Conservation (phyloP, 2,888 invertebrate species). For the Archaeoteleia sp. region DNA sequence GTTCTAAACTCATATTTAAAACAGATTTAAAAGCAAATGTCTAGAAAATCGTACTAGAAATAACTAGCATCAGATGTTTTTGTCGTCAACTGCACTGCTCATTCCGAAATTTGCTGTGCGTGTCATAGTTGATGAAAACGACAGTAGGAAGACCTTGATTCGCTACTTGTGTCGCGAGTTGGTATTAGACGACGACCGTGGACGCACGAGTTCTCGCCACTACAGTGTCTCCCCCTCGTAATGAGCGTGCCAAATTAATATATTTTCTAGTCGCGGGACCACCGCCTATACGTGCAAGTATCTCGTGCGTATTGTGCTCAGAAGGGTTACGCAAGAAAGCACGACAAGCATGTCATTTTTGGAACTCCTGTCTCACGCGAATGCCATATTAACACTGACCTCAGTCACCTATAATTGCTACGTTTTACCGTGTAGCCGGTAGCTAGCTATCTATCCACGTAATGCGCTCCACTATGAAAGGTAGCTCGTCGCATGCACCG, state of each 20-base stretch:
- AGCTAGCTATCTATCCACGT: constrained; percentile 34
- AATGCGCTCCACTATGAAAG: constrained; percentile 25
- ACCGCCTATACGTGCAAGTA: constrained; percentile 40
- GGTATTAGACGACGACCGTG: constrained; percentile 62
- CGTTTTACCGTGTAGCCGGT: constrained; percentile 37
- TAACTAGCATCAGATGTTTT: neutral
- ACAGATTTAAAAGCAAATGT: too few species aligned
- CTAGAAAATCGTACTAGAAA: too few species aligned
- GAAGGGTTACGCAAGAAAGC: constrained; percentile 50
- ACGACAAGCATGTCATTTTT: constrained; percentile 73
- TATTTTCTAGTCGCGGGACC: constrained; percentile 52
- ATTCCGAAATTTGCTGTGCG: neutral
- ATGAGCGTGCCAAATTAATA: constrained; percentile 67
- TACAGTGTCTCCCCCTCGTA: constrained; percentile 57
- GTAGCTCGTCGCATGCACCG: constrained; percentile 26
- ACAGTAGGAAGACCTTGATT: constrained; percentile 24
- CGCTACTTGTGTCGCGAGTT: constrained; percentile 42
- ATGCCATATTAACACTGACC: constrained; percentile 74
- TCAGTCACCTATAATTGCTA: constrained; percentile 73
- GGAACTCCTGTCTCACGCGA: constrained; percentile 72
- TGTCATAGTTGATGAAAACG: neutral
- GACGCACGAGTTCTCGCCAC: constrained; percentile 54
- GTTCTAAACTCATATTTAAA: too few species aligned
- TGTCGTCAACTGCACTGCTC: neutral
- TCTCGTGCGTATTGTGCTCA: constrained; percentile 58